A percentile compares a stretch with the other conserved stretches of the same genome.
phyloP scores from a whole-genome alignment of 2,888 invertebrate species.

The Plusia festucae region DNA sequence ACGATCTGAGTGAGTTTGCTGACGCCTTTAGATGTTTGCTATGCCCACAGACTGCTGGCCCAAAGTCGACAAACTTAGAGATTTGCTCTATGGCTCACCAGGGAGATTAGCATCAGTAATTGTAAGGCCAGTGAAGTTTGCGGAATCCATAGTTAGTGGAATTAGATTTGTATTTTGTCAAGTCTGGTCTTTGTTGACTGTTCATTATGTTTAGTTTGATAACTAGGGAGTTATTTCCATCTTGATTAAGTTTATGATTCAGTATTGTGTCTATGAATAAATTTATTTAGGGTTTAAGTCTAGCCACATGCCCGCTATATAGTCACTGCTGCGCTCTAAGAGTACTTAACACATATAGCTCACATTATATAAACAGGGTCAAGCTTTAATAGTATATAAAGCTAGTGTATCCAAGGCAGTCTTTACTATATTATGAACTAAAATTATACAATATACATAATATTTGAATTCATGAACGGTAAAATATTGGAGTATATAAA shows the following conservation, averaged over 20 bases:
- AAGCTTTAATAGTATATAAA: neutral
- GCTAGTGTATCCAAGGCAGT: neutral
- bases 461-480: neutral
- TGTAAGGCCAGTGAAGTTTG: conserved; percentile 70
- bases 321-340: conserved; percentile 21
- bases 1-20: conserved; percentile 66
- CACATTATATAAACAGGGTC: conserved; percentile 24
- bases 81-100: conserved; percentile 66
- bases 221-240: conserved; percentile 43
- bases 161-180: conserved; percentile 57
- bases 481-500: neutral
- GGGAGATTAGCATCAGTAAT: conserved; percentile 78
- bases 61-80: conserved; percentile 76
- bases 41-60: conserved; percentile 67
- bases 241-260: conserved; percentile 38
- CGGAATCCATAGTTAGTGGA: conserved; percentile 58
- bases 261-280: conserved; percentile 33
- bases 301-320: conserved; percentile 23
- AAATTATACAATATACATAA: neutral
- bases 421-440: neutral
- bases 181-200: conserved; percentile 50
- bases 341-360: conserved; percentile 6
- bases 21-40: conserved; percentile 75
- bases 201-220: conserved; percentile 45
- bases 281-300: conserved; percentile 30